Base-by-base conservation (phyloP, 2,797 vertebrate genomes). In the Pseudomugil tenellus region DNA sequence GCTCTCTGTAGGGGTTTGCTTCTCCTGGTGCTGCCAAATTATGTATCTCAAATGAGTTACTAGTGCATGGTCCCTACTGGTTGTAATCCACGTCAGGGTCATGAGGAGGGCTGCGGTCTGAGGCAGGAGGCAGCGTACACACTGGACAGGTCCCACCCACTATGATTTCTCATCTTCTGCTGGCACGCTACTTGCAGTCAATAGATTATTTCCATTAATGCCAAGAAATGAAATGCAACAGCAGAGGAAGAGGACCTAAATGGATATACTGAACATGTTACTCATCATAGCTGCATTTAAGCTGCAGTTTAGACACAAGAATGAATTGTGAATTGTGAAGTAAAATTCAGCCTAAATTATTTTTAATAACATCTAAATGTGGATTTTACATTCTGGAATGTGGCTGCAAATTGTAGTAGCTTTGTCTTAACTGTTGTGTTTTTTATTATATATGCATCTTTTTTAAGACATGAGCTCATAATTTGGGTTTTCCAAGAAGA, bases 1-100 rank as follows among this genome's bases (percentile, higher is more conserved):
- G 69, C 67, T 67, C 52, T 76, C 67, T 68, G 58, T 58, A 58
- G 64, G 67, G 72, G 58, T 73, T 71, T 73, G 75, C 46, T 70
- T 77, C 75, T 77, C 55, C n/a, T 59, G 65, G 51, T 62, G 65
- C 76, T 68, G 48, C 72, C 81, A 84, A 84, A 84, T 86, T 72
- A 84, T 78, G 61, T n/a, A 74, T 79, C 81, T 83, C 72, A 34
- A 51, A 77, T 84, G 77, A 78, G 57, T 56, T 69, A 63, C 54
- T 78, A 81, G 68, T 67, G 76, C 65, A 25, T 84, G 77, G 86
- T 78, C 23, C 67, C 60, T 43, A n/a, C 19, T 43, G 16, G 17
- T 16, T 39, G n/a, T 39, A n/a, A n/a, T 43, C 8, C 41, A 43
- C 19, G 6, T n/a, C 7, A 2, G 41, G 41, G 41, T 43, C 41